Evolutionary conservation across 2,888 invertebrate species (phyloP).

Genomic region (Dromius quadrimaculatus): DNA sequence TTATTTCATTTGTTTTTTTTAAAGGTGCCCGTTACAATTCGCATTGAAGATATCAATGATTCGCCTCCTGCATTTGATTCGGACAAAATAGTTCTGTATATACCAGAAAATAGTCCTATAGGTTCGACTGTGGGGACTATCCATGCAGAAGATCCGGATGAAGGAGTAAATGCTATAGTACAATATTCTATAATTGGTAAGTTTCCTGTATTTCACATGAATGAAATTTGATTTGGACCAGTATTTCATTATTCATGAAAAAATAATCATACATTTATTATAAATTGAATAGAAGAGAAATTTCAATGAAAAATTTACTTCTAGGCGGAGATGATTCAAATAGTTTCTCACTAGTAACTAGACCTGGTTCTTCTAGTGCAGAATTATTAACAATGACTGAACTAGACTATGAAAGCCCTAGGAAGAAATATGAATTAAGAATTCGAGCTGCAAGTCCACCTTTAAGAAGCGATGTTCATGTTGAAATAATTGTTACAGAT

Average conservation of each 20-base stretch:
- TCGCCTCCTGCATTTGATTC: conserved; percentile 91
- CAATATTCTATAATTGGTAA: conserved; percentile 93
- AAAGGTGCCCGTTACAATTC: conserved; percentile 79
- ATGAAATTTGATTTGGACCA: no score
- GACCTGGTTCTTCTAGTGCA: conserved; percentile 86
- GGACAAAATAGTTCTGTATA: conserved; percentile 88
- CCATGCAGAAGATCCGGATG: conserved; percentile 91
- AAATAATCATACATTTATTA: no score
- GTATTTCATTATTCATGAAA: not conserved
- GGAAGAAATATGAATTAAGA: conserved; percentile 89
- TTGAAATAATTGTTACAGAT: conserved; percentile 91
- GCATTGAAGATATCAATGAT: conserved; percentile 90
- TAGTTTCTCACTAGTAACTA: conserved; percentile 84
- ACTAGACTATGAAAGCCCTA: conserved; percentile 94
- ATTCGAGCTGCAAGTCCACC: conserved; percentile 93
- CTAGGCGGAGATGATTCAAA: conserved; percentile 87
- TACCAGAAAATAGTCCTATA: conserved; percentile 96
- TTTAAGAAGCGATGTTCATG: conserved; percentile 87
- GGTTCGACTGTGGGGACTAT: conserved; percentile 94
- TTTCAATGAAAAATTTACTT: conserved; percentile 1
- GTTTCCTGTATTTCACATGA: conserved; percentile 13
- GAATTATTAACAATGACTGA: conserved; percentile 91
- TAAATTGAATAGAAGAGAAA: not conserved
- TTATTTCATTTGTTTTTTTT: no score
- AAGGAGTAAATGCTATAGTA: conserved; percentile 90